Conservation (phyloP, 2,113 vertebrate species). For the Trachemys scripta region DNA sequence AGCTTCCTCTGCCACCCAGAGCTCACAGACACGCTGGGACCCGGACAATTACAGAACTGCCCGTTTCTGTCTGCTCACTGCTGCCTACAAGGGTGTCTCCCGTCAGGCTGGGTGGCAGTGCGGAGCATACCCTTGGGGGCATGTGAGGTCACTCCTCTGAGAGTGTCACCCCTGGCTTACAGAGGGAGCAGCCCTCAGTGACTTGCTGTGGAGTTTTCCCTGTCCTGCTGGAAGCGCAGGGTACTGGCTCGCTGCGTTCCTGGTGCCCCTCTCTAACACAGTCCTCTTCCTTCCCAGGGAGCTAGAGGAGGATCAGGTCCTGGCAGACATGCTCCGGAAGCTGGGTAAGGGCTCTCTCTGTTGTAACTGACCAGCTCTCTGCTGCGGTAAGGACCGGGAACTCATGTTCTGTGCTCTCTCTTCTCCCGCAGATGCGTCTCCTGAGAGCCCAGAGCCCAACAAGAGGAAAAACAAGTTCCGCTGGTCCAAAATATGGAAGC, state of each 20-base stretch:
- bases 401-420: background rate
- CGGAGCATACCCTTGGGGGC: too few species aligned
- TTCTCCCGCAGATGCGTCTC: constrained; percentile 65
- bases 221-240: background rate
- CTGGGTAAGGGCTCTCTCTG: constrained; percentile 80
- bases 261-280: background rate
- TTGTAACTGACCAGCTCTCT: background rate
- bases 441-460: constrained; percentile 34
- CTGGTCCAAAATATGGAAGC: constrained; percentile 69
- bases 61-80: background rate
- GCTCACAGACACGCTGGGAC: background rate
- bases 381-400: background rate
- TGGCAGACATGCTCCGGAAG: constrained; percentile 91
- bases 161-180: background rate
- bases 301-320: constrained; percentile 90
- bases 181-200: background rate
- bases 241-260: background rate
- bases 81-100: background rate
- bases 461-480: constrained; percentile 72
- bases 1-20: background rate
- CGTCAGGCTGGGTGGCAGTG: background rate
- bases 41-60: background rate
- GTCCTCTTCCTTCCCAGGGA: constrained; percentile 82
- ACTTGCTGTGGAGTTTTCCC: background rate
- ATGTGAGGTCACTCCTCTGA: background rate